Base-by-base conservation (phyloP, 2,888 invertebrate species). In the Caenorhabditis afra region DNA sequence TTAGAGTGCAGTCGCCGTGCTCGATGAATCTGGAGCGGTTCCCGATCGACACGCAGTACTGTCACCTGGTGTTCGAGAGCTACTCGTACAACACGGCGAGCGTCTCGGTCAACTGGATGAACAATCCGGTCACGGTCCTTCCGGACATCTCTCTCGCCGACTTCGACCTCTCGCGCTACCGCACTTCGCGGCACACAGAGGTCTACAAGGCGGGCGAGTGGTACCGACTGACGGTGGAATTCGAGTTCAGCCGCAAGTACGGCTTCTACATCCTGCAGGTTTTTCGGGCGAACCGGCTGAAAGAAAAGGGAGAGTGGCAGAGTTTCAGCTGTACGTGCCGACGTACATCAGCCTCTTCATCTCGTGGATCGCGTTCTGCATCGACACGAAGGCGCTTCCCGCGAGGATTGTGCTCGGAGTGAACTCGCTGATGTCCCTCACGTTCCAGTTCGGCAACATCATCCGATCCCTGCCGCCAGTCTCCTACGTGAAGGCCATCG, bases 41-140 rank as follows among this genome's bases (percentile, higher is more conserved):
- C 64, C 89, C 89, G 12, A 88, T 89, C 61, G 89, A 89, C 59
- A 76, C 73, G 16, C 82, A 79, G 61, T 78, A 81, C 41, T 83
- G 81, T 59, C 59, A 64, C 12, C 41, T 84, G 35, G 77, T 85
- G 0, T 86, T 88, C 50, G 88, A 88, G 64, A 85, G 84, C 49
- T 89, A 89, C 58, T 86, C 85, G 4, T 89, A 87, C 74, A 89
- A 89, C 71, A 89, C 88, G 2, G 89, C 89, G 1, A 89, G 87
- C 18, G 89, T 88, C 14, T 83, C 71, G 7, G 82, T 88, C 3
- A 82, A 87, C 39, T 88, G 88, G 89, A 84, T 89, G 86, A 58
- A 76, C 10, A 78, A 76, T 11, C 80, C 89, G 10, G 85, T 89
- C 10, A 87, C 89, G 0, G 68, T 89, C 1, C 65, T 82, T 0